Conservation (phyloP, 2,888 invertebrate species). For the Metopia argyrocephala region DNA sequence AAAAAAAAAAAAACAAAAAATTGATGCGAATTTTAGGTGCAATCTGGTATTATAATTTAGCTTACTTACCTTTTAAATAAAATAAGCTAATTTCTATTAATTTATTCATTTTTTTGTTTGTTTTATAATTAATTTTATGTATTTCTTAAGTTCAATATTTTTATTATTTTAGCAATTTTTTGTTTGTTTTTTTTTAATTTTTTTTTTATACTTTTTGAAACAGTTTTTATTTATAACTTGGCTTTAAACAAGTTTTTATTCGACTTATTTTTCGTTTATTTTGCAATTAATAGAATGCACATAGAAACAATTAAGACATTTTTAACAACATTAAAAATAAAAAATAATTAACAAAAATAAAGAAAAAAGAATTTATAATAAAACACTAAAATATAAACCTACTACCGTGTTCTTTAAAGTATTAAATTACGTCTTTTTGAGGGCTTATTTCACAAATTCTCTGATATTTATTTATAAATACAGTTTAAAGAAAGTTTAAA, state of each 20-base stretch:
- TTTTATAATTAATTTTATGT: neutral
- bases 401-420: no score
- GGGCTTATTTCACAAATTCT: no score
- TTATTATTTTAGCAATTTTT: constrained; percentile 30
- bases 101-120: neutral
- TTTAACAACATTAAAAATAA: neutral
- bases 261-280: neutral
- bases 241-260: constrained; percentile 34
- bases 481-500: no score
- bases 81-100: constrained; percentile 65
- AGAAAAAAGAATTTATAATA: no score
- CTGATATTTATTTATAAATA: no score
- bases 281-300: constrained; percentile 6
- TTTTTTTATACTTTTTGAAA: neutral
- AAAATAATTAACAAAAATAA: no score
- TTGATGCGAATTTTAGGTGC: constrained; percentile 71
- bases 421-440: no score
- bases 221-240: constrained; percentile 18
- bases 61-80: constrained; percentile 71
- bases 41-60: constrained; percentile 67
- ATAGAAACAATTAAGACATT: constrained; percentile 6
- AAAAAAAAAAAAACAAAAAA: constrained; percentile 44
- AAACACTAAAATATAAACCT: no score
- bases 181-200: constrained; percentile 13
- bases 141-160: constrained; percentile 11